Evolutionary conservation across 1,140 invertebrate genomes (phyloP).

Genomic region (Cyrtorhinus lividipennis): DNA sequence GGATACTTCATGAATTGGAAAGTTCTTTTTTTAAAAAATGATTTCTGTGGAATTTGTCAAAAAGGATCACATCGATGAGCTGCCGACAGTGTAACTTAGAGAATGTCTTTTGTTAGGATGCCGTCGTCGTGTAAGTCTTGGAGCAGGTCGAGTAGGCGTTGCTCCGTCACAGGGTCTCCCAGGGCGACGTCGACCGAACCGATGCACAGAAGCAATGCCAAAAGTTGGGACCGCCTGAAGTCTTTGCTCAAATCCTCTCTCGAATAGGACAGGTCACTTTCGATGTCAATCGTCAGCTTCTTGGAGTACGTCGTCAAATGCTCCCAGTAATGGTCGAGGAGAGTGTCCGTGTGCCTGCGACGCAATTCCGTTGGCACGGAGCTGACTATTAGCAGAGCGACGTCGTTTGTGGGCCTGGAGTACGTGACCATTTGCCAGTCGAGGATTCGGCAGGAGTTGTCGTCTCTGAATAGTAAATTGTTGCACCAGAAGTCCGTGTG

Average conservation of each 20-base stretch:
- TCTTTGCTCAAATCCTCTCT: conserved; percentile 41
- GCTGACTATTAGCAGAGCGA: conserved; percentile 60
- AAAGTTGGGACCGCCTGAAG: conserved; percentile 50
- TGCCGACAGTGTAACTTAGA: neutral
- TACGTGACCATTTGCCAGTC: conserved; percentile 74
- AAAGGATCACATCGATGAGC: conserved; percentile 9
- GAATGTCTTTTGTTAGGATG: conserved; percentile 29
- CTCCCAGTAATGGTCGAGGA: conserved; percentile 55
- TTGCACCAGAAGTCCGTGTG: conserved; percentile 75
- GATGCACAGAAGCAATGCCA: conserved; percentile 58
- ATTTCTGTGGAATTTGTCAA: neutral
- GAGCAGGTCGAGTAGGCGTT: conserved; percentile 43
- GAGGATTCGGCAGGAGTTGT: conserved; percentile 44
- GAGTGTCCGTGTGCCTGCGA: conserved; percentile 38
- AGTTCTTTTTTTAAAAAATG: neutral
- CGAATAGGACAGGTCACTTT: conserved; percentile 39
- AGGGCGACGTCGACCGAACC: conserved; percentile 62
- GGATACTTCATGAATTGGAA: too few relatives aligned
- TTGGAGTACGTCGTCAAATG: conserved; percentile 36
- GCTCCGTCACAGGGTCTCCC: conserved; percentile 50
- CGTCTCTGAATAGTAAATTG: conserved; percentile 53
- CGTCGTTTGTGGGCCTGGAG: conserved; percentile 58
- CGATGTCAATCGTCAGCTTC: conserved; percentile 41
- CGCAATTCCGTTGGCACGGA: conserved; percentile 54
- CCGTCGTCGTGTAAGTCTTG: conserved; percentile 43